Evolutionary conservation across 2,113 vertebrate species (phyloP).

Genomic region (Brevimyrus niger): DNA sequence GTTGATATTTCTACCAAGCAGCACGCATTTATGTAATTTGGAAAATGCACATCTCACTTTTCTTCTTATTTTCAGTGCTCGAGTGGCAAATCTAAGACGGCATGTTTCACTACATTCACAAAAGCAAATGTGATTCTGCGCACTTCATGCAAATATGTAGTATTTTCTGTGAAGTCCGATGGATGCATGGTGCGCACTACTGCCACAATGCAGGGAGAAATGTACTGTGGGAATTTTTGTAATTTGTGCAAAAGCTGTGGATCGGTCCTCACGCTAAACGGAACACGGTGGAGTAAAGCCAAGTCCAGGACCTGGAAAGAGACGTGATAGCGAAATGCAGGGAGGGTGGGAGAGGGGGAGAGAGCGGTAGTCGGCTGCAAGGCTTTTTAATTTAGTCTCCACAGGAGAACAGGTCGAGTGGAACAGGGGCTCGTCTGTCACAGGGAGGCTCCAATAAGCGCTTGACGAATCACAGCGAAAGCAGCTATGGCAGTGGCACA

Average conservation of each 20-base stretch:
- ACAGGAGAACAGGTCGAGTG: slow-evolving; percentile 2
- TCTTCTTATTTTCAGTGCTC: neutral
- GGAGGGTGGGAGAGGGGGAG: slow-evolving; percentile 23
- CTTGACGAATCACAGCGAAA: slow-evolving; percentile 8
- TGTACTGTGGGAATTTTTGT: slow-evolving; percentile 9
- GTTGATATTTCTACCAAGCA: neutral
- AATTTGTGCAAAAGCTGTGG: slow-evolving; percentile 19
- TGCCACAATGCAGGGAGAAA: neutral
- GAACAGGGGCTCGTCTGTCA: slow-evolving; percentile 14
- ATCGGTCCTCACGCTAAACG: slow-evolving; percentile 31
- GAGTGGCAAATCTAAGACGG: neutral
- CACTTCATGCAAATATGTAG: neutral
- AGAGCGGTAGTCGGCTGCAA: slow-evolving; percentile 31
- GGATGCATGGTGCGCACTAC: neutral
- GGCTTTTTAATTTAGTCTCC: slow-evolving; percentile 22
- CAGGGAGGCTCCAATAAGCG: slow-evolving; percentile 11
- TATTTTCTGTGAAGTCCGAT: neutral
- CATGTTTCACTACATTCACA: neutral
- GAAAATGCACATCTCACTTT: neutral
- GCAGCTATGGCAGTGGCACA: neutral
- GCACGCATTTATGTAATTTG: neutral
- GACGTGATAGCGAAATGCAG: slow-evolving; percentile 37
- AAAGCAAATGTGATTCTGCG: neutral
- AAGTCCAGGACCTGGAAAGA: slow-evolving; percentile 25
- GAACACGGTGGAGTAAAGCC: slow-evolving; percentile 34